These are phyloP conservation scores for Sanderia malayensis DNA, from an alignment of 30 jellyfish, hydroid and myxozoan species.

Conservation along the genomic window DNA sequence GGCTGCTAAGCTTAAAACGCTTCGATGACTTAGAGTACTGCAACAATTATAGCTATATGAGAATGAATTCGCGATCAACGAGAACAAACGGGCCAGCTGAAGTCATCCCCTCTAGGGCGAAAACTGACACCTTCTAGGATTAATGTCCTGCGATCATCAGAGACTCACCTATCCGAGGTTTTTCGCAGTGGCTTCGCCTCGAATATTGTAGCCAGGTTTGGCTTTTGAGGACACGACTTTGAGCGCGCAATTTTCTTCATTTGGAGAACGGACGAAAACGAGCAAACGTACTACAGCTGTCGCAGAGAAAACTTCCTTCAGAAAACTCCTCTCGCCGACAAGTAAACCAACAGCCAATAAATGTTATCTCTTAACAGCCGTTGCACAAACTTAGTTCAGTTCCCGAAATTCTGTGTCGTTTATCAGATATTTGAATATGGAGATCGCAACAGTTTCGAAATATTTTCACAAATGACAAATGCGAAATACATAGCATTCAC, in stretches of 20 bases:
- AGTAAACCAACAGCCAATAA: too few species aligned
- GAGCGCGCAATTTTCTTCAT: slow-evolving; percentile 32
- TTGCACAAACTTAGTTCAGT: too few species aligned
- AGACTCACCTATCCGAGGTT: neutral
- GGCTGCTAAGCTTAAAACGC: too few species aligned
- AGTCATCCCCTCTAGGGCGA: too few species aligned
- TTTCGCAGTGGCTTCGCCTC: neutral
- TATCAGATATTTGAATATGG: neutral
- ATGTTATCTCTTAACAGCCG: too few species aligned
- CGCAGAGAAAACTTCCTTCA: neutral
- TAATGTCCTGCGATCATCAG: neutral
- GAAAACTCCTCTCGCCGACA: neutral
- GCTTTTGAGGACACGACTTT: slow-evolving; percentile 28
- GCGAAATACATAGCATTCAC: neutral
- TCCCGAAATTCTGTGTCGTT: too few species aligned
- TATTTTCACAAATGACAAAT: neutral
- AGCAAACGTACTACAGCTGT: neutral
- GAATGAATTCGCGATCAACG: too few species aligned
- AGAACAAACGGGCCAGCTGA: too few species aligned
- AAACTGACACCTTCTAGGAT: too few species aligned
- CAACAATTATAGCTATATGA: too few species aligned
- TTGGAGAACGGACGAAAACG: neutral
- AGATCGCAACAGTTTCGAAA: neutral
- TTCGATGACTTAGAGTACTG: too few species aligned
- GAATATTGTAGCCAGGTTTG: neutral